A percentile compares a stretch with the other conserved stretches of the same genome.
phyloP scores from a whole-genome alignment of 2,113 vertebrate species.

The Dolichotis patagonum region DNA sequence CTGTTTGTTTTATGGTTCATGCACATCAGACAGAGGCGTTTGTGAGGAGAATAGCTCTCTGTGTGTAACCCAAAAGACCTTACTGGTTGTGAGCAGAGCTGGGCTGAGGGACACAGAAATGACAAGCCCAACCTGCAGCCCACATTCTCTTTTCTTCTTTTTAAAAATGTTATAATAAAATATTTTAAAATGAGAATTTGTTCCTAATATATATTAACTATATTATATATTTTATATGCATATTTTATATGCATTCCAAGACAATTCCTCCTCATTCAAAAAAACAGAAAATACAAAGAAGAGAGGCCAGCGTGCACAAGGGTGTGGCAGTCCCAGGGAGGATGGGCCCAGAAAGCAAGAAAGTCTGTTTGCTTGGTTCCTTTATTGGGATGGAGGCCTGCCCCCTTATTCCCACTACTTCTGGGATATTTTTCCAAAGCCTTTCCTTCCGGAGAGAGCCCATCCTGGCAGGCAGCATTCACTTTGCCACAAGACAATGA shows the following conservation, averaged over 20 bases:
- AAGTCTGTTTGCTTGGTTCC: not conserved
- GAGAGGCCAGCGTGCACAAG: not conserved
- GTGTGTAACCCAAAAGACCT: not conserved
- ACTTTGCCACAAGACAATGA: not conserved
- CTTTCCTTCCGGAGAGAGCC: not conserved
- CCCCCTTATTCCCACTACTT: not conserved
- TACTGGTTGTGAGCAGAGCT: not conserved
- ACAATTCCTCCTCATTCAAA: not conserved
- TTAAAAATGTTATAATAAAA: not conserved
- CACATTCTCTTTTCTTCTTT: not conserved
- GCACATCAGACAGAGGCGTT: not conserved
- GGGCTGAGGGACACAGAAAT: not conserved
- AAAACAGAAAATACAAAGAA: not conserved
- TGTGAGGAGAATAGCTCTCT: not conserved
- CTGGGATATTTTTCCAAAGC: not conserved
- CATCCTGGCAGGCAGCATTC: not conserved
- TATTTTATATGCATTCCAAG: not conserved
- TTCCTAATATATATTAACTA: not conserved
- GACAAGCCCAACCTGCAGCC: not conserved
- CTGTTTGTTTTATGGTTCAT: not conserved
- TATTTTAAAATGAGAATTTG: no score
- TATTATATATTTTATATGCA: not conserved
- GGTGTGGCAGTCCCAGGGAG: not conserved
- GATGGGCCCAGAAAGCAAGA: fast-evolving
- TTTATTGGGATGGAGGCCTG: not conserved